Evolutionary conservation across 2,113 vertebrate genomes (phyloP).

Genomic region (Coracopsis vasa): DNA sequence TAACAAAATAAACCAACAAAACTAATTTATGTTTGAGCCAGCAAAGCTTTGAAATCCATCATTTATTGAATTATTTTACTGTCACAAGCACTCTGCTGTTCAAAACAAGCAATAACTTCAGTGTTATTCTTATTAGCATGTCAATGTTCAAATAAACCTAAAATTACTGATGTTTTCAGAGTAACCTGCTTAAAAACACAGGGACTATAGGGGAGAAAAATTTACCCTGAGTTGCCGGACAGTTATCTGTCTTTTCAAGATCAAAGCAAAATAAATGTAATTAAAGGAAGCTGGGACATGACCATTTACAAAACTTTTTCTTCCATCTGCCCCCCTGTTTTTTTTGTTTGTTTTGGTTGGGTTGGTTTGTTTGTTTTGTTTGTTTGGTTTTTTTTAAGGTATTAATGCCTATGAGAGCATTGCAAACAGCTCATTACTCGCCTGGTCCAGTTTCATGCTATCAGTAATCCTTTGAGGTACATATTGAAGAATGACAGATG

Average conservation of each 20-base stretch:
- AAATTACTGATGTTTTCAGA: background rate
- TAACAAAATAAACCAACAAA: background rate
- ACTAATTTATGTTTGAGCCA: background rate
- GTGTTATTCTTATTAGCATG: background rate
- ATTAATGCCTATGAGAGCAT: background rate
- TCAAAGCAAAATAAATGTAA: background rate
- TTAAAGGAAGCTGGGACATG: background rate
- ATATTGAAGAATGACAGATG: accelerated
- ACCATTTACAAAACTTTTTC: background rate
- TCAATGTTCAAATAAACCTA: background rate
- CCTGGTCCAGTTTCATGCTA: too few relatives aligned
- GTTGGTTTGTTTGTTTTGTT: background rate
- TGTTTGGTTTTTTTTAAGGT: background rate
- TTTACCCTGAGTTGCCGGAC: background rate
- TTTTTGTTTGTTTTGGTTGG: background rate
- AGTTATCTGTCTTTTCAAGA: background rate
- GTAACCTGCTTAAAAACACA: background rate
- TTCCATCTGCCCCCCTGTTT: accelerated
- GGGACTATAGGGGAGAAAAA: background rate
- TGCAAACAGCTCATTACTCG: background rate
- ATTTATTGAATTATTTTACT: background rate
- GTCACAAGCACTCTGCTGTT: background rate
- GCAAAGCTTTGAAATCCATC: background rate
- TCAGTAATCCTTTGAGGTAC: background rate
- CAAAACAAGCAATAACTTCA: constrained; percentile 3